Evolutionary conservation across 2,888 invertebrate species (phyloP), one percentile per base, ranked within the genome.

Genomic region (Lochmaea crataegi): DNA sequence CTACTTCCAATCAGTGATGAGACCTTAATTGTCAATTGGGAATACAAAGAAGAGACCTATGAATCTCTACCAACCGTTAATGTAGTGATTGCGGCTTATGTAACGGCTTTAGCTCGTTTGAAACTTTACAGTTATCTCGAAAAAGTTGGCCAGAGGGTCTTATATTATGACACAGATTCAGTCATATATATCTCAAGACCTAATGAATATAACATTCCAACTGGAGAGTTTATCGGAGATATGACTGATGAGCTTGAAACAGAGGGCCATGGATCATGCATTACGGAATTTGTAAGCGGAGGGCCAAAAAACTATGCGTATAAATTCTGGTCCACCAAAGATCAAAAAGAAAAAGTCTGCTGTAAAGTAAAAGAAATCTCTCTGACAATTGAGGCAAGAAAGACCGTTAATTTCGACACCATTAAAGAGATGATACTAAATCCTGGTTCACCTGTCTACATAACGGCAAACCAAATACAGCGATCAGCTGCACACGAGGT

Each of bases 121-220:
- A 75, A 71, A 38, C 38, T 77, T 4, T 74, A 77, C 61, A 71
- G 70, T 0, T 82, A 82, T 26, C 71, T 87, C 4, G 80, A 85
- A 10, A 45, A 67, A 42, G 67, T 87, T 2, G 79, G 74, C 2
- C 66, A 78, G 11, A 64, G 82, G 5, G 81, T 82, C 3, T 63
- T 86, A 7, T 86, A 86, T 75, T 84, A 77, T 48, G 85, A 86
- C 63, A 86, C 86, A 0, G 85, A 86, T 71, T 81, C 81, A 2
- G 79, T 85, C 6, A 82, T 86, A 51, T 85, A 80, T 68, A 16
- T 67, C 5, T 48, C 53, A 1, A 69, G 57, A 73, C 51, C 60
- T 10, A 68, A 53, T 3, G 78, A 82, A 64, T 82, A 76, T 71
- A 66, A 12, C 83, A 84, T 82, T 11, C 76, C 79, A 10, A 73